Base-by-base conservation (phyloP, 2,797 vertebrate species). In the Glossophaga mutica region DNA sequence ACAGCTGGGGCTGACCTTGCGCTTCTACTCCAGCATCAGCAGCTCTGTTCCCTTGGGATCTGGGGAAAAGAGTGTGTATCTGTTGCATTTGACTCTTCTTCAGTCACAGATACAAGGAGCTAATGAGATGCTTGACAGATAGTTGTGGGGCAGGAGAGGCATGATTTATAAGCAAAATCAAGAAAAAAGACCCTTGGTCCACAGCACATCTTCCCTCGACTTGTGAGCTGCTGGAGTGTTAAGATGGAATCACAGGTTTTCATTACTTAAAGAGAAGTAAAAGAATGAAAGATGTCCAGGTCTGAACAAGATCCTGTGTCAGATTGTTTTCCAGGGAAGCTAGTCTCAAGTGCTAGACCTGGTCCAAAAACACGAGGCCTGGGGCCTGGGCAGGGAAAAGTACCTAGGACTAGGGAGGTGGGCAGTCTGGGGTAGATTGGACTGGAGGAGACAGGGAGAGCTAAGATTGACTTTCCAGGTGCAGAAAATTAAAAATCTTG, bases 81-180 rank as follows among this genome's bases (percentile, higher is more conserved):
- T 62, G 39, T 26, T 32, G 11, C 6, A 5, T 50, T 4, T 16
- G 26, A 82, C 0, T 1, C 1, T 34, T n/a, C 59, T 26, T 92
- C 55, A 42, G 1, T 11, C 24, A 39, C n/a, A 57, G 42, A 32
- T 5, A 65, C 15, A 22, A 39, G 48, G 29, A 74, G 21, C 16
- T 19, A 68, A 46, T 29, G 11, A 85, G 11, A 42, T 2, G 39
- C n/a, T 57, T 44, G 24, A 29, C 57, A 50, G 32, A n/a, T 9
- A 29, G 1, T 3, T 7, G 0, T 24, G 34, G 52, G 29, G 4
- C 1, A 11, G 15, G 4, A 0, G 11, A 57, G 11, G 24, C 42
- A 21, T 5, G 22, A 79, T 11, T 74, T 21, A 52, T 55, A 37
- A 62, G 70, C 4, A 67, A 29, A 0, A 3, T 15, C 9, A 9